Percentiles rank a stretch among this genome's conserved stretches.
Conservation (phyloP, 2,797 vertebrate genomes). For the Gila robusta region DNA sequence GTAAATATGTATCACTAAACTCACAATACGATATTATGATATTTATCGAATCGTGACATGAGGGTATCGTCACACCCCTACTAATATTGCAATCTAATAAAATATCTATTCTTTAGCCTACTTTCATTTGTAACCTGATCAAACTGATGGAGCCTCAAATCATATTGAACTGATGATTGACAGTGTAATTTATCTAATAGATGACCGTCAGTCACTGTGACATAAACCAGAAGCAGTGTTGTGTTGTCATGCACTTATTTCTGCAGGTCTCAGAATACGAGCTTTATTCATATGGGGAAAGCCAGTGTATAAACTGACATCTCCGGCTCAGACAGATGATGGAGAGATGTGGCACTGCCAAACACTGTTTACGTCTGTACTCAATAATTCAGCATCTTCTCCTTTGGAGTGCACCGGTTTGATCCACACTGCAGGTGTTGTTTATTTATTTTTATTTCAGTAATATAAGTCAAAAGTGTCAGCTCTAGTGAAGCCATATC, state of each 20-base stretch:
- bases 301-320: neutral
- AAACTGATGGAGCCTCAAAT: neutral
- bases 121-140: neutral
- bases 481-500: neutral
- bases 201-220: neutral
- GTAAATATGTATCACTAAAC: too few relatives aligned
- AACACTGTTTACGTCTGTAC: conserved; percentile 29
- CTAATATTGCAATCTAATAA: neutral
- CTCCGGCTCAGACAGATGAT: neutral
- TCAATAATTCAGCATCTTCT: conserved; percentile 44
- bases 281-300: neutral
- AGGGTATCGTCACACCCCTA: too few relatives aligned
- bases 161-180: neutral
- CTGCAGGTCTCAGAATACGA: neutral
- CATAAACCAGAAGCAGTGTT: neutral
- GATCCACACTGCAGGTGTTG: conserved; percentile 9
- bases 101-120: neutral
- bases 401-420: neutral
- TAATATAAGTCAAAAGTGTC: conserved; percentile 26
- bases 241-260: neutral
- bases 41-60: too few relatives aligned
- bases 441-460: conserved; percentile 33
- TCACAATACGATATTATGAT: too few relatives aligned
- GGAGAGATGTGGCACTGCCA: neutral
- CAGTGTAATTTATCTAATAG: neutral